Conservation (phyloP, 2,113 vertebrate genomes). For the Cricetomys ansorgei region DNA sequence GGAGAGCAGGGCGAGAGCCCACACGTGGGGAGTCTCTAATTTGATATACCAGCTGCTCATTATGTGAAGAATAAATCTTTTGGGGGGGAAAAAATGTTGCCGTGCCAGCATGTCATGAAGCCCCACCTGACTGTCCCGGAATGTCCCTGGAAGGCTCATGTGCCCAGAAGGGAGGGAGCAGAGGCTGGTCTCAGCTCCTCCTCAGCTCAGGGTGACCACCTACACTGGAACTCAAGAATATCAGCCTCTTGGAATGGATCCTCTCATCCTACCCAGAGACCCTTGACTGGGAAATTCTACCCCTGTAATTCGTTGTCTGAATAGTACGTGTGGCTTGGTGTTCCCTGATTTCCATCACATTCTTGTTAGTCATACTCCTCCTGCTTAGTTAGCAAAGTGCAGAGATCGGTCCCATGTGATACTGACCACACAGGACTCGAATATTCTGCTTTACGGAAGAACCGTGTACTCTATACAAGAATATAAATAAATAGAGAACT, state of each 20-base stretch:
- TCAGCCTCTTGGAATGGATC: neutral
- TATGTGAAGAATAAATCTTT: neutral
- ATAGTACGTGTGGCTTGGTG: neutral
- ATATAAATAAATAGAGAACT: constrained; percentile 18
- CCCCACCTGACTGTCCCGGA: neutral
- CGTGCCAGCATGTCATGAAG: neutral
- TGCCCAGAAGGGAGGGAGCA: neutral
- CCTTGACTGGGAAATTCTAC: neutral
- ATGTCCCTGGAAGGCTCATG: neutral
- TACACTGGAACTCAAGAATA: neutral
- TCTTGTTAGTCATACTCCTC: neutral
- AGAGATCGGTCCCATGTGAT: neutral
- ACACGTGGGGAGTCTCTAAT: constrained; percentile 33
- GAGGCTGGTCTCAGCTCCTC: neutral
- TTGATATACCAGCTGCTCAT: constrained; percentile 66
- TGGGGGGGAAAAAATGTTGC: neutral
- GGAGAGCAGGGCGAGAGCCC: constrained; percentile 26
- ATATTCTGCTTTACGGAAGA: neutral
- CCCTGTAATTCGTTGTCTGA: neutral
- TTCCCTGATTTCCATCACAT: neutral
- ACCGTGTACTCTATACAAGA: neutral
- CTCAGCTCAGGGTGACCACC: neutral
- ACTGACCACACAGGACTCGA: neutral
- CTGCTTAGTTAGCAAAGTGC: neutral
- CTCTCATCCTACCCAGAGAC: neutral